Base-by-base conservation (phyloP, 2,797 vertebrate genomes). In the Clarias platycephalus region DNA sequence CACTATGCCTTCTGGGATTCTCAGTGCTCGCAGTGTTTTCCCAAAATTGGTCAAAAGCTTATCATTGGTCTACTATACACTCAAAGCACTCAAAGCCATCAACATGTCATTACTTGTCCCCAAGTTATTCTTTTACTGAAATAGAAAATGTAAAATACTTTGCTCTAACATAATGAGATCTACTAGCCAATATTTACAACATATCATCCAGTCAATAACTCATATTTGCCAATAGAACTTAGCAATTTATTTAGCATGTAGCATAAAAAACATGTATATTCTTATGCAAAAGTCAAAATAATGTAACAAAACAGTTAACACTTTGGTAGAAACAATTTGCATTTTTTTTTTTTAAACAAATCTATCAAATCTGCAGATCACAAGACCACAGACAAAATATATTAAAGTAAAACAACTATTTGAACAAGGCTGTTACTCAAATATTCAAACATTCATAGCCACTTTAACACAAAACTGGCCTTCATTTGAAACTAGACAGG, bases 401-500 rank as follows among this genome's bases (percentile, higher is more conserved):
- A 92, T 94, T 92, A 95, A 93, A 92, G 88, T 93, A 92, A 92
- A 90, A 91, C 84, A 90, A 91, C 92, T 91, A 93, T 93, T 88
- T 88, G 88, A 91, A 94, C 93, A 95, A 92, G 93, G 87, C 83
- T 84, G 90, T 87, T 91, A 88, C 88, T 92, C 89, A 93, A 89
- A 91, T 87, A 87, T 85, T 87, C 86, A 83, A 18, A 75, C 74
- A 71, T 79, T 81, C 74, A 83, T 78, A 86, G 31, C 76, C 67
- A 86, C 75, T 77, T 81, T 55, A 83, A 83, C 62, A 84, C 44
- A 81, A 63, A 87, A 88, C 91, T 92, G 93, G 91, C 92, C 94
- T 94, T 95, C 94, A 94, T 93, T 80, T 95, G 94, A 90, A 95
- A 91, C 92, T 93, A 94, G 92, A 96, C 94, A 91, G 91, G 55